Base-by-base conservation (phyloP, 1,140 invertebrate species). In the Campoletis sonorensis region DNA sequence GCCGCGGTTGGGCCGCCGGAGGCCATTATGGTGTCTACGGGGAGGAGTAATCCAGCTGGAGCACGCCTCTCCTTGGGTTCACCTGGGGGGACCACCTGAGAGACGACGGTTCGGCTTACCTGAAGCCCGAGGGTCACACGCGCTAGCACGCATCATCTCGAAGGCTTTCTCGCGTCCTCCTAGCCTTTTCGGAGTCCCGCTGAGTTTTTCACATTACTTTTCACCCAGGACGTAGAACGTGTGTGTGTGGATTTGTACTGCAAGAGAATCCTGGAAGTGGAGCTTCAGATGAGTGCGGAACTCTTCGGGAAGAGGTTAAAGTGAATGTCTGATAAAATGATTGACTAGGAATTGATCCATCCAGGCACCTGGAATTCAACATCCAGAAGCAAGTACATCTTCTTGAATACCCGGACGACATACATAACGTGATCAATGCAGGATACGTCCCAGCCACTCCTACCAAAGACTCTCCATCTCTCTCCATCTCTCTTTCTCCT, bases 21-120 rank as follows among this genome's bases (percentile, higher is more conserved):
- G 87, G 87, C 90, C 90, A 92, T 91, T 91, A 92, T 91, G 91
- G 91, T 91, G 84, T 87, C 88, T 80, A 30, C 18, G 15, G 54
- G 90, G 89, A 80, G 87, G 30, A n/a, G 30, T 10, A 0, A 10
- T 0, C 0, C 15, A n/a, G 45, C n/a, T 80, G 73, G 45, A 79
- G 64, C 84, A 86, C 79, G 81, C 83, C 79, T 81, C 83, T 73
- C 67, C 16, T 18, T 18, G 16, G 5, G 16, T 8, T 54, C 51
- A 54, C 51, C 18, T n/a, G 51, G 51, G n/a, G 51, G 23, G 27
- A 30, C 27, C 67, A 40, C 27, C 33, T 40, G 33, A 70, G 67
- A 70, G 73, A 80, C 61, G 80, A 33, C 75, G 18, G 18, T n/a
- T 54, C 18, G 8, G 51, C 51, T 54, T 54, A 54, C n/a, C 51